Percentiles rank a stretch among this genome's conserved stretches.
Evolutionary conservation across 2,113 vertebrate species (phyloP).

Genomic region (Stegostoma tigrinum): DNA sequence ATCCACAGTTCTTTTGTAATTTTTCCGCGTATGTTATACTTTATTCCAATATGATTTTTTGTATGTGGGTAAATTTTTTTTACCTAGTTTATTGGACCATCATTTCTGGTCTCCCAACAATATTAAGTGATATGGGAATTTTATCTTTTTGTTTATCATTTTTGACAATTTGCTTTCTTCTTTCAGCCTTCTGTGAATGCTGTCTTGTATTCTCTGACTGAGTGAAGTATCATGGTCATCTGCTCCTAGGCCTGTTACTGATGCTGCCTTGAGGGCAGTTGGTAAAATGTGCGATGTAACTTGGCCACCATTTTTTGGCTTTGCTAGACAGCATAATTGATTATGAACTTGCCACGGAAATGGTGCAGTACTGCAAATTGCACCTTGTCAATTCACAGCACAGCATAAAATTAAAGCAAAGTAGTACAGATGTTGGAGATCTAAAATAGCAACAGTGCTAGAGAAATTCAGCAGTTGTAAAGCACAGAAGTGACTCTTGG

Average conservation of each 20-base stretch:
- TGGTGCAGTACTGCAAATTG: background rate
- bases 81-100: no score
- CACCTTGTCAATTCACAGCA: background rate
- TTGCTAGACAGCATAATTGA: background rate
- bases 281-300: background rate
- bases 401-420: background rate
- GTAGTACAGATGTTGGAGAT: no score
- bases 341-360: background rate
- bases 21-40: no score
- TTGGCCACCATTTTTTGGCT: background rate
- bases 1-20: no score
- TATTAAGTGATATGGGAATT: background rate
- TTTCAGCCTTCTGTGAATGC: background rate
- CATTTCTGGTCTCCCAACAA: no score
- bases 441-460: no score
- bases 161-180: background rate
- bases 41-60: no score
- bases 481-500: no score
- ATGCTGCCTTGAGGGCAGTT: background rate
- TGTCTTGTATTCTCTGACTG: background rate
- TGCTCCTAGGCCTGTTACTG: background rate
- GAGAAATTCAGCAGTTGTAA: no score
- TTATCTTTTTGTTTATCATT: background rate
- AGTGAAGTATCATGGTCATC: background rate
- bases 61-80: no score